Evolutionary conservation across 2,888 invertebrate species (phyloP), one percentile per base, ranked within the genome.

Genomic region (Eupithecia insigniata): DNA sequence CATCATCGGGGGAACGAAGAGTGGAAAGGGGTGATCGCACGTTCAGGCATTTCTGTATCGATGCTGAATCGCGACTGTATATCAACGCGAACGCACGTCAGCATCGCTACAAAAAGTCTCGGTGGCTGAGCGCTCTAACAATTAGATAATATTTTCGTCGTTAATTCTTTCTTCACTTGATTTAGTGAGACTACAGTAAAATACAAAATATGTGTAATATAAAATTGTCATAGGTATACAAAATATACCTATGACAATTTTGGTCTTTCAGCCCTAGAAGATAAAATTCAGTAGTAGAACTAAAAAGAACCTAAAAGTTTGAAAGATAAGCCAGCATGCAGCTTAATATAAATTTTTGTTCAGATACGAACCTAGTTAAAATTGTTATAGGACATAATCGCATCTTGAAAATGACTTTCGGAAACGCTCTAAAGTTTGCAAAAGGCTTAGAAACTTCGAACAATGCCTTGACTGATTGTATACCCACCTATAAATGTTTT

Each of bases 401-500:
- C 80, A 79, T 87, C 78, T 77, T 70, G 77, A 78, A 83, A 81
- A 86, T 86, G 83, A 85, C 82, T 86, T 85, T 82, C 78, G 65
- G 76, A 80, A 83, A 81, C 78, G 76, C 74, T 79, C 32, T 34
- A 82, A 84, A 81, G 84, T 85, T 80, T 61, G 67, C 77, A 76
- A 79, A 81, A 80, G 80, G 76, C 82, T 86, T 78, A 73, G 73
- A 77, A 83, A 80, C 78, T 86, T 69, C 79, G 73, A 83, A 90
- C 88, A 90, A 90, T 85, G 80, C 82, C 76, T 76, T 80, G 82
- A 82, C 81, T 80, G 83, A 82, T 82, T 80, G 80, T 83, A 51
- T 74, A 26, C 55, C 51, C 22, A 51, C 22, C 55, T 55, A 26
- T 72, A 66, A 73, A 72, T 80, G 85, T 85, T 85, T 84, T 87